Evolutionary conservation across 2,888 invertebrate species (phyloP).

Genomic region (Tipula unca): DNA sequence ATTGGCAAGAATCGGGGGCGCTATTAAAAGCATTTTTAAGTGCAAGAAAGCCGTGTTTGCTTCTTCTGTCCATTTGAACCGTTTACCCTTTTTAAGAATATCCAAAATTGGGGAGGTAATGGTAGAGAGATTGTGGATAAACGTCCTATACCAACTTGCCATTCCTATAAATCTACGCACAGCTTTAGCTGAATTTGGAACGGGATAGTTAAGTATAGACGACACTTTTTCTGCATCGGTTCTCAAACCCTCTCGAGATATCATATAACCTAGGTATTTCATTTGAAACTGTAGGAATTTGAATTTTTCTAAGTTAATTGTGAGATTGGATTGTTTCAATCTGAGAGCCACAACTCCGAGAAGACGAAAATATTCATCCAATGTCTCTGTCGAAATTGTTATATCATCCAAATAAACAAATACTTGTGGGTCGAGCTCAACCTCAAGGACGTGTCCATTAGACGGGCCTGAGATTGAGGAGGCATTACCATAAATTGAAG

Average conservation of each 20-base stretch:
- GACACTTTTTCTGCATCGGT: neutral
- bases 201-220: neutral
- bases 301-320: neutral
- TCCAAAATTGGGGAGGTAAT: neutral
- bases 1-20: neutral
- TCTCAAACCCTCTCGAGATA: neutral
- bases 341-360: neutral
- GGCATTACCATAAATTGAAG: no score
- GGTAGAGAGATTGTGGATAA: neutral
- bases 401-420: neutral
- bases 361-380: neutral
- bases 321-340: neutral
- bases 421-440: neutral
- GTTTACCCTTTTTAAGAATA: neutral
- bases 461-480: no score
- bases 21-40: neutral
- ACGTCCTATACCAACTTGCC: neutral
- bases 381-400: neutral
- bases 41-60: neutral
- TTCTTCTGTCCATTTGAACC: no score
- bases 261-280: neutral
- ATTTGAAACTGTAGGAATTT: neutral
- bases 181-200: neutral
- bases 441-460: no score
- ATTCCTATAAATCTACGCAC: neutral